Base-by-base conservation (phyloP, 1,140 invertebrate species). In the Tetranychus cinnabarinus region DNA sequence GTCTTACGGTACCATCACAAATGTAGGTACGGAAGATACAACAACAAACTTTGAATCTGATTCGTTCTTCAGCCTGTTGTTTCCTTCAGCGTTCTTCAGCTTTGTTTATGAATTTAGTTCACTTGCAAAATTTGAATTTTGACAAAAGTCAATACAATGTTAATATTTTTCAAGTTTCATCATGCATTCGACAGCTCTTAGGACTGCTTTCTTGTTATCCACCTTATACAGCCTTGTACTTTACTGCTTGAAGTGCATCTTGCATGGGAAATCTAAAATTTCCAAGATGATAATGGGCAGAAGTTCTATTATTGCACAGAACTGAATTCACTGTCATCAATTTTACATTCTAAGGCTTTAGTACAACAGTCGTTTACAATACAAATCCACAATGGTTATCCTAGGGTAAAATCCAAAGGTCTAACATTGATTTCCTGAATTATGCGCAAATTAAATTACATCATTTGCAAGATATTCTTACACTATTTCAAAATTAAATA, bases 291-390 rank as follows among this genome's bases (percentile, higher is more conserved):
- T 78, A 91, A 68, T 97, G 83, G 1, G 86, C 78, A 1, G 90
- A 86, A 6, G 89, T 84, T 69, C 93, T 77, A 69, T 97, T 97
- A 66, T 88, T 88, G 67, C 88, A 88, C 3, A 97, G 76, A 59
- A 82, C 81, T 54, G 1, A 95, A 71, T 65, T 84, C 77, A 5
- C 71, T 68, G 72, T 93, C 78, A 7, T 80, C 75, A 71, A 83
- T 85, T 68, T 82, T 83, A 13, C 79, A 74, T 72, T 85, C 86
- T 36, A 95, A 78, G n/a, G 85, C 90, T 74, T 93, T 89, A 1
- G 86, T 88, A 68, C 91, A 96, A 66, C 79, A 80, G 56, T 83
- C 74, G 67, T 93, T 82, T 2, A 92, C 88, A 23, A 23, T 23
- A 23, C 23, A 23, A 23, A 0, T 0, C 23, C 23, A 23, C 23